Evolutionary conservation across 1,140 invertebrate species (phyloP).

Genomic region (Littorina saxatilis): DNA sequence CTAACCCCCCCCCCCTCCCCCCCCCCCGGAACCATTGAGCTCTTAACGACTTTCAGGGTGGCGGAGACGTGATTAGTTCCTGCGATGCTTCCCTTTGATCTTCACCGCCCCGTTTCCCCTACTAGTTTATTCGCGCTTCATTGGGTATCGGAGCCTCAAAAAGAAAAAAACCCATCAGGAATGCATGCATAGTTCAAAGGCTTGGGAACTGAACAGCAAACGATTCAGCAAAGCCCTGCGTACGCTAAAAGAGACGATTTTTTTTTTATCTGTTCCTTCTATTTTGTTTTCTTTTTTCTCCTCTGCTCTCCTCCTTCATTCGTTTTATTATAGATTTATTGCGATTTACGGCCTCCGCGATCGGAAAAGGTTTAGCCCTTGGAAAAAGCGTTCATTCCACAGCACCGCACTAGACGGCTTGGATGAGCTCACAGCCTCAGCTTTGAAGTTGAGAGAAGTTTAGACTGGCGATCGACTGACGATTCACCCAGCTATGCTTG

Average conservation of each 20-base stretch:
- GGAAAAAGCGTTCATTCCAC: too few relatives aligned
- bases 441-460: too few relatives aligned
- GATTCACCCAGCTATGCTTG: too few relatives aligned
- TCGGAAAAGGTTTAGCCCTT: too few relatives aligned
- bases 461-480: too few relatives aligned
- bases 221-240: neutral
- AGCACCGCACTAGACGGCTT: too few relatives aligned
- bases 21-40: neutral
- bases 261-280: neutral
- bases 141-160: constrained; percentile 10
- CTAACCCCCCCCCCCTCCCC: too few relatives aligned
- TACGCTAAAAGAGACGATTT: neutral
- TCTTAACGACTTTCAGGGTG: constrained; percentile 19
- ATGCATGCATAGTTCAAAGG: too few relatives aligned
- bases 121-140: constrained; percentile 26
- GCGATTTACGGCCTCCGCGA: neutral
- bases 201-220: neutral
- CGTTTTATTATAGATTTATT: constrained; percentile 3
- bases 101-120: constrained; percentile 3
- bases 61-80: constrained; percentile 20
- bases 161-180: too few relatives aligned
- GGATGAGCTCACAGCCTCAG: too few relatives aligned
- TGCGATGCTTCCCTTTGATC: constrained; percentile 28
- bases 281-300: too few relatives aligned
- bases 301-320: neutral